Evolutionary conservation across 2,113 vertebrate species (phyloP).

Genomic region (Sander lucioperca): DNA sequence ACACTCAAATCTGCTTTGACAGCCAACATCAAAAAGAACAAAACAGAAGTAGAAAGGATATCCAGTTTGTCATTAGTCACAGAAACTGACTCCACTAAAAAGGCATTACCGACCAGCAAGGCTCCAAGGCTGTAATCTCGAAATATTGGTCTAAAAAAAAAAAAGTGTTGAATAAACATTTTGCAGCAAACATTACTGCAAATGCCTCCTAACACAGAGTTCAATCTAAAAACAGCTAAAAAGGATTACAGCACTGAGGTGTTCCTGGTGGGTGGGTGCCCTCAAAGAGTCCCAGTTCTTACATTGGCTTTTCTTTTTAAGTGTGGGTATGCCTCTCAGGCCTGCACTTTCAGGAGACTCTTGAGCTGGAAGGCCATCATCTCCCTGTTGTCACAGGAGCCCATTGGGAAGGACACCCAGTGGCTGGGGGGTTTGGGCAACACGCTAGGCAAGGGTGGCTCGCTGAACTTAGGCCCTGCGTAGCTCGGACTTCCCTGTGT

Average conservation of each 20-base stretch:
- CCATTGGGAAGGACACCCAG: conserved; percentile 93
- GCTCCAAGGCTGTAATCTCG: conserved; percentile 71
- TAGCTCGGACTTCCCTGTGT: conserved; percentile 91
- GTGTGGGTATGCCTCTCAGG: conserved; percentile 80
- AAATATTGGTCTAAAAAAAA: conserved; percentile 2
- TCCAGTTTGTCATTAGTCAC: conserved; percentile 78
- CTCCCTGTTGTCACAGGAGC: conserved; percentile 91
- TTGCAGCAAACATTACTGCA: conserved; percentile 35
- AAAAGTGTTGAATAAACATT: conserved; percentile 27
- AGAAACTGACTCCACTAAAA: conserved; percentile 62
- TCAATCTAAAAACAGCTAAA: conserved; percentile 69
- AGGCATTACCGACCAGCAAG: conserved; percentile 75
- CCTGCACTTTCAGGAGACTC: conserved; percentile 97
- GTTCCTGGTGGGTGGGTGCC: conserved; percentile 71
- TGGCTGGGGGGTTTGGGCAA: conserved; percentile 97
- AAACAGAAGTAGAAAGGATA: conserved; percentile 68
- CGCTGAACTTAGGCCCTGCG: conserved; percentile 97
- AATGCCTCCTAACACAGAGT: conserved; percentile 29
- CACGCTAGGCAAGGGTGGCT: conserved; percentile 96
- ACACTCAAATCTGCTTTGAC: conserved; percentile 70
- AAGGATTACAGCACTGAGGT: conserved; percentile 71
- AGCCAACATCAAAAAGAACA: conserved; percentile 81
- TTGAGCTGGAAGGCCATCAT: conserved; percentile 98
- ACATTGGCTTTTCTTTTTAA: conserved; percentile 57
- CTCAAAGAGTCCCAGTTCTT: conserved; percentile 58